These are phyloP conservation scores for Stictonetta naevosa DNA, from an alignment of 2,113 vertebrate genomes.

Conservation along the genomic window DNA sequence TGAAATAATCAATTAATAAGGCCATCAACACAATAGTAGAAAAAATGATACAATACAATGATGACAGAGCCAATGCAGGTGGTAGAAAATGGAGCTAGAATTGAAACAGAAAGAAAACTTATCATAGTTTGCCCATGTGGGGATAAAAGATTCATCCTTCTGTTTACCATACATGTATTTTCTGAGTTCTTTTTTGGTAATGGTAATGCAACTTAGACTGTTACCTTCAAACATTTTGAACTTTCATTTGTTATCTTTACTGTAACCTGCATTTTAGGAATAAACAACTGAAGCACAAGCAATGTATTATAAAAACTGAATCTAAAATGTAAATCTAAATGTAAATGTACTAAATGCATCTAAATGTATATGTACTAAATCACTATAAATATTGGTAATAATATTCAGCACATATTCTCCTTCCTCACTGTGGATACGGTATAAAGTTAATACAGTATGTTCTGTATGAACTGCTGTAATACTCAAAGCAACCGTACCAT, in stretches of 20 bases:
- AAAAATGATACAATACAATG: conserved; percentile 23
- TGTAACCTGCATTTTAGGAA: neutral
- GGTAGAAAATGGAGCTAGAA: neutral
- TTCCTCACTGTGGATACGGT: neutral
- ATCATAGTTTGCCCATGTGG: neutral
- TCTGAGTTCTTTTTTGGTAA: neutral
- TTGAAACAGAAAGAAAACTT: neutral
- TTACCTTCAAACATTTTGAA: neutral
- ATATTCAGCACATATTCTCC: conserved; percentile 12
- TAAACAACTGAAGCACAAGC: neutral
- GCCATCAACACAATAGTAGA: conserved; percentile 45
- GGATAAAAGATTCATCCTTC: neutral
- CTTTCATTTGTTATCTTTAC: neutral
- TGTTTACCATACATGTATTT: conserved; percentile 12
- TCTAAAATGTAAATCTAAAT: too few relatives aligned
- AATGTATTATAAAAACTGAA: neutral
- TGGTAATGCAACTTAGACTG: neutral
- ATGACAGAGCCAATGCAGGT: neutral
- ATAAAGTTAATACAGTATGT: conserved; percentile 60
- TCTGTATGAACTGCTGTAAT: conserved; percentile 55
- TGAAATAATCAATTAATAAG: conserved; percentile 64
- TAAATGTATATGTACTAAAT: neutral
- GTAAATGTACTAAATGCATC: too few relatives aligned
- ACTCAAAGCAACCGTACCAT: conserved; percentile 43
- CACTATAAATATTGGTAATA: conserved; percentile 40